Evolutionary conservation across 2,797 vertebrate genomes (phyloP).

Genomic region (Coilia nasus): DNA sequence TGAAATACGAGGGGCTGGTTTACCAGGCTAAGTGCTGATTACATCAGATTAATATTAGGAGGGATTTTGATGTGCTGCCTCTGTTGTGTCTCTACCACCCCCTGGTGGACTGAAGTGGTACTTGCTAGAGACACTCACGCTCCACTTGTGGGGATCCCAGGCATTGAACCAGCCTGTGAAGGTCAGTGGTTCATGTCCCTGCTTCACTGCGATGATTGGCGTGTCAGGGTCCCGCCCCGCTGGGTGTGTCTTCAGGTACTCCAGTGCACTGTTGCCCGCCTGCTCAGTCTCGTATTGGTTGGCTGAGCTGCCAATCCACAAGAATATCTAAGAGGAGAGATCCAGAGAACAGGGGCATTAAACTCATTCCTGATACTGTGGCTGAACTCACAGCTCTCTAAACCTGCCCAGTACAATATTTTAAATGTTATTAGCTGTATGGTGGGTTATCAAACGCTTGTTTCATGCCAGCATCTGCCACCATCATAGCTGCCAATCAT

Average conservation of each 20-base stretch:
- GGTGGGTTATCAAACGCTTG: too few species aligned
- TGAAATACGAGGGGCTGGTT: too few species aligned
- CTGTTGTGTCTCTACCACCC: background rate
- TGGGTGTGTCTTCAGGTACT: conserved; percentile 86
- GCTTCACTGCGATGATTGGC: conserved; percentile 81
- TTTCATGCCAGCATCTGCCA: too few species aligned
- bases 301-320: conserved; percentile 85
- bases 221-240: conserved; percentile 82
- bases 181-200: conserved; percentile 84
- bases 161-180: conserved; percentile 93
- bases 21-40: too few species aligned
- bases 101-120: conserved; percentile 29
- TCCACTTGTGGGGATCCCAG: conserved; percentile 92
- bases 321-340: conserved; percentile 77
- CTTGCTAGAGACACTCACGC: conserved; percentile 74
- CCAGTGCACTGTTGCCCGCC: conserved; percentile 70
- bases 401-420: too few species aligned
- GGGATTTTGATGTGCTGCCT: background rate
- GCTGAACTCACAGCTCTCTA: too few species aligned
- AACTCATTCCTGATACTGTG: background rate
- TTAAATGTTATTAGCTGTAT: too few species aligned
- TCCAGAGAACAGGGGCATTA: background rate
- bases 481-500: too few species aligned
- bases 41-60: background rate
- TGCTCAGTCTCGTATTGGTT: conserved; percentile 82